These are phyloP conservation scores for Nerophis lumbriciformis DNA, from an alignment of 2,113 vertebrate genomes.

Conservation along the genomic window DNA sequence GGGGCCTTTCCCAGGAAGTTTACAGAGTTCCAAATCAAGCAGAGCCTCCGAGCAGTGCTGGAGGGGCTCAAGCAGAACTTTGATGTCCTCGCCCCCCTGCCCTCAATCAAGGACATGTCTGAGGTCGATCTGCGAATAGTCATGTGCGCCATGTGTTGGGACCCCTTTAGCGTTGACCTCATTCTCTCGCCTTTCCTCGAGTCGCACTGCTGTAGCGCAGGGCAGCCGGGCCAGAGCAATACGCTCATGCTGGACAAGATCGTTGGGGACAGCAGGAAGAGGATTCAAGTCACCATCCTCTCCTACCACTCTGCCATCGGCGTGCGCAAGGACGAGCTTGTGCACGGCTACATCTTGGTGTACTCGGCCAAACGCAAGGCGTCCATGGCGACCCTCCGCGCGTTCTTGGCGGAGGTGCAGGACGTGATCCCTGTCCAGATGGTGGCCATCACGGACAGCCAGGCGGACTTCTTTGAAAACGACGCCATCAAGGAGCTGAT, in stretches of 20 bases:
- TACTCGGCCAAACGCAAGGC: slow-evolving; percentile 96
- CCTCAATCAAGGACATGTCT: slow-evolving; percentile 91
- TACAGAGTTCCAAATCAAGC: slow-evolving; percentile 94
- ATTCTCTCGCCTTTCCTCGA: slow-evolving; percentile 97
- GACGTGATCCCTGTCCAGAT: slow-evolving; percentile 97
- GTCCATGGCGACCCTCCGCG: slow-evolving; percentile 96
- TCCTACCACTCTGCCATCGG: slow-evolving; percentile 97
- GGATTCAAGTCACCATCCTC: slow-evolving; percentile 93
- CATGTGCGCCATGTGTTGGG: slow-evolving; percentile 99
- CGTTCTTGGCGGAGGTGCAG: slow-evolving; percentile 94
- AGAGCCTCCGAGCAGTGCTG: slow-evolving; percentile 88
- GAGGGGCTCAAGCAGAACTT: slow-evolving; percentile 93
- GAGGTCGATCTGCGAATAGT: slow-evolving; percentile 95
- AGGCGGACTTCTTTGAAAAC: slow-evolving; percentile 97
- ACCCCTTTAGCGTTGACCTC: slow-evolving; percentile 96
- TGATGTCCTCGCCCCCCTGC: slow-evolving; percentile 85
- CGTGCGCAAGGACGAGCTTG: slow-evolving; percentile 93
- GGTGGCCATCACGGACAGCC: slow-evolving; percentile 97
- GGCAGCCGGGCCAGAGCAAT: slow-evolving; percentile 92
- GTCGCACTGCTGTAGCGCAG: slow-evolving; percentile 92
- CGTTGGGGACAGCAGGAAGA: slow-evolving; percentile 87
- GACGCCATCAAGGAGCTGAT: slow-evolving; percentile 96
- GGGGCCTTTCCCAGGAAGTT: slow-evolving; percentile 93
- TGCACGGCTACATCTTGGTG: slow-evolving; percentile 97
- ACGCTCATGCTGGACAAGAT: slow-evolving; percentile 96